Conservation (phyloP, 2,888 invertebrate species). For the Pseudococcus longispinus region DNA sequence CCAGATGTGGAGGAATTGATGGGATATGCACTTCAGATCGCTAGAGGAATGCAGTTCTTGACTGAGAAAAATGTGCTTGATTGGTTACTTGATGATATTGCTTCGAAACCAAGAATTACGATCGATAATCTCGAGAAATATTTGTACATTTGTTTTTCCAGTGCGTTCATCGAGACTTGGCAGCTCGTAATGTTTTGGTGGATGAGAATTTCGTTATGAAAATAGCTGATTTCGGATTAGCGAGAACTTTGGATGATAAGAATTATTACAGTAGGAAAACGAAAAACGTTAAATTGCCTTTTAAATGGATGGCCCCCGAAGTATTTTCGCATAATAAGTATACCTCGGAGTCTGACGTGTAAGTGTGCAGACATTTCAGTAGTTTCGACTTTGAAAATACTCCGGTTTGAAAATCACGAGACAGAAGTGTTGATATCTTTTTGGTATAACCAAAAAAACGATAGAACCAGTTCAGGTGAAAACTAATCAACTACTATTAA, state of each 20-base stretch:
- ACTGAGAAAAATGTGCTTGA: conserved; percentile 81
- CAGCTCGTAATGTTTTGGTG: neutral
- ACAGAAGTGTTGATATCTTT: too few relatives aligned
- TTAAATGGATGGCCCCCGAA: neutral
- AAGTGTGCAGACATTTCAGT: too few relatives aligned
- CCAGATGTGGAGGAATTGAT: conserved; percentile 78
- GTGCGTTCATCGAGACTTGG: conserved; percentile 3
- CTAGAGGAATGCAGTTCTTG: conserved; percentile 71
- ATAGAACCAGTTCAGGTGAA: too few relatives aligned
- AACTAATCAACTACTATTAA: too few relatives aligned
- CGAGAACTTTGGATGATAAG: neutral
- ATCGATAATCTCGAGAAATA: too few relatives aligned
- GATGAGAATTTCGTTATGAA: neutral
- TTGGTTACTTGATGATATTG: neutral
- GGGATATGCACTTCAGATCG: conserved; percentile 88
- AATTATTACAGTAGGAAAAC: neutral
- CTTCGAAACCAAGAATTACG: neutral
- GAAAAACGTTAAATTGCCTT: neutral
- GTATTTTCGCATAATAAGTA: neutral
- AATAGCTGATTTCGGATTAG: neutral
- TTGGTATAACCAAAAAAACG: too few relatives aligned
- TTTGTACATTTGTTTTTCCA: neutral
- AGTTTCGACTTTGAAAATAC: too few relatives aligned
- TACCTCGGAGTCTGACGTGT: neutral
- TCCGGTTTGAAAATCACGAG: too few relatives aligned